Base-by-base conservation (phyloP, 2,888 invertebrate species). In the Tetragonisca angustula region DNA sequence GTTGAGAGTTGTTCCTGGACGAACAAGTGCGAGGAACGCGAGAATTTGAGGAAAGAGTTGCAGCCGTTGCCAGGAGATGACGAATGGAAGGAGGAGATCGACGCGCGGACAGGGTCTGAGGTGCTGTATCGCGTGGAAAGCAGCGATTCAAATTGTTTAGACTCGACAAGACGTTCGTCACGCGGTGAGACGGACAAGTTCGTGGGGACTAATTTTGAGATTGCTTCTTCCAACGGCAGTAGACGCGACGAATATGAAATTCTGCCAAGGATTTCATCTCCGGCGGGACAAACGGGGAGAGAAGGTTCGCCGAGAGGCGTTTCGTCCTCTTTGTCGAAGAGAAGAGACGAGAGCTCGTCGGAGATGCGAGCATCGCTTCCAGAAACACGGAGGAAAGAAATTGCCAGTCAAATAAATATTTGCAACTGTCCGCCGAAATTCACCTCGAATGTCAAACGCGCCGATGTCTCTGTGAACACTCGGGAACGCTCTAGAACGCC, bases 121-220 rank as follows among this genome's bases (percentile, higher is more conserved):
- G 5, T 82, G 67, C n/a, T 84, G 24, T 77, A 71, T 11, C 77
- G 84, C 15, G 67, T 77, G 11, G 84, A 84, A 43, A 24, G n/a
- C 21, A 49, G 69, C 13, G 67, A n/a, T 27, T 69, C 64, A 0
- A 24, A 50, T 36, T 11, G 3, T 54, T 27, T 9, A 11, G 19
- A 13, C 17, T n/a, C 49, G 0, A 68, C 49, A 0, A 68, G n/a
- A 4, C 5, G 15, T 5, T 73, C 69, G 2, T 17, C n/a, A 11
- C 21, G 9, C 0, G 4, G 6, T 19, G 50, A 36, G 0, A 3
- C 27, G 0, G 49, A 11, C 15, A 17, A 62, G 49, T 17, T 13
- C 50, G 11, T 9, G 27, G 19, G 0, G 19, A 56, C 4, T 62
- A 61, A 32, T 19, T 2, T n/a, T 32, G 11, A 24, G 24, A 61